phyloP scores from a whole-genome alignment of 2,113 vertebrate species.

The Piaya cayana region DNA sequence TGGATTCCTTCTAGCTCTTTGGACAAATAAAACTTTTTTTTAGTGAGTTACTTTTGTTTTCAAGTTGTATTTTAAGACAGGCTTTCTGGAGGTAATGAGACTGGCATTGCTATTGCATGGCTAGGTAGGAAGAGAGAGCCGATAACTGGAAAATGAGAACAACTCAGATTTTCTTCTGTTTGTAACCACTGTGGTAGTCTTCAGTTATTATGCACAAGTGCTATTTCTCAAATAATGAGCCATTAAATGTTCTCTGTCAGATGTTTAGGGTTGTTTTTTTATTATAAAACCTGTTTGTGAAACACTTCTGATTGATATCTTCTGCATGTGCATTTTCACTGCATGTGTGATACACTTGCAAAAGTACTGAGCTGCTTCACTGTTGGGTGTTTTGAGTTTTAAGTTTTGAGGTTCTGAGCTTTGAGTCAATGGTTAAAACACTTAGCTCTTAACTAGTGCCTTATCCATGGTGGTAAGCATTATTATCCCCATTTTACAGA shows the following conservation, averaged over 20 bases:
- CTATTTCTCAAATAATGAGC: not conserved
- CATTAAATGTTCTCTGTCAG: not conserved
- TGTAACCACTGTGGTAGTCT: not conserved
- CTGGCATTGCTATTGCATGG: not conserved
- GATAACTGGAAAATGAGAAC: not conserved
- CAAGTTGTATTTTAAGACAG: not conserved
- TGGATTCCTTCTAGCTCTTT: not conserved
- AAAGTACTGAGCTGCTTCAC: not conserved
- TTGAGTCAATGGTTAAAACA: not conserved
- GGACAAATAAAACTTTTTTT: not conserved
- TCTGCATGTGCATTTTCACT: not conserved
- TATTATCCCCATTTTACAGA: slow-evolving; percentile 3
- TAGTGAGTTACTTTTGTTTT: not conserved
- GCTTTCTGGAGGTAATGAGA: not conserved
- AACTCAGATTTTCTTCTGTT: not conserved
- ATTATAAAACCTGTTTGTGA: not conserved
- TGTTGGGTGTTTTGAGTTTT: not conserved
- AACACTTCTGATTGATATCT: not conserved
- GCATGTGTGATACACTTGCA: not conserved
- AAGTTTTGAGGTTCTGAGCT: not conserved
- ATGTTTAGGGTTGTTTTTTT: not conserved
- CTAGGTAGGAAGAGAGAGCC: not conserved
- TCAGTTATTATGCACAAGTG: not conserved
- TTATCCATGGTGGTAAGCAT: not conserved
- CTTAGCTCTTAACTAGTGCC: not conserved